phyloP scores from a whole-genome alignment of 2,113 vertebrate species.

The Cyprinodon brontotheroides region DNA sequence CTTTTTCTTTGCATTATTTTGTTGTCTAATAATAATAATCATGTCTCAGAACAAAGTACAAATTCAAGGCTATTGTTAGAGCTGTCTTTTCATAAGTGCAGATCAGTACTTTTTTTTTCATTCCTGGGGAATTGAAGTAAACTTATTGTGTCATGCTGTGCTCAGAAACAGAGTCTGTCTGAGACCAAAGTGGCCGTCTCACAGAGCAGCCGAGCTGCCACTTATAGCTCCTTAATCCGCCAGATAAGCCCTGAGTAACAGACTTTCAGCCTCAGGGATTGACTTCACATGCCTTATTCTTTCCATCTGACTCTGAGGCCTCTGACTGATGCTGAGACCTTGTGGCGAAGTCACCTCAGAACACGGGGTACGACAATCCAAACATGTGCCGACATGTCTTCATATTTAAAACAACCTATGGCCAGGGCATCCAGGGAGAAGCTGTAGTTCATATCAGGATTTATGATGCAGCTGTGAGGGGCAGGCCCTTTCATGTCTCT shows the following conservation, averaged over 20 bases:
- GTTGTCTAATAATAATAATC: not conserved
- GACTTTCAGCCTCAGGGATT: constrained; percentile 64
- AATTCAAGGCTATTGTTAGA: constrained; percentile 22
- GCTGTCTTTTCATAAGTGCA: constrained; percentile 8
- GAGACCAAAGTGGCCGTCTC: constrained; percentile 55
- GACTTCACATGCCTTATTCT: constrained; percentile 60
- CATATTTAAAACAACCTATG: constrained; percentile 19
- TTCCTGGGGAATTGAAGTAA: constrained; percentile 19
- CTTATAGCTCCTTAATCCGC: constrained; percentile 76
- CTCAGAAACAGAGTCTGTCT: constrained; percentile 42
- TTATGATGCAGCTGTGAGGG: constrained; percentile 50
- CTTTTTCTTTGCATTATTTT: not conserved
- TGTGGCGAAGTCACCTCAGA: constrained; percentile 25
- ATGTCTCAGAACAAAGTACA: not conserved
- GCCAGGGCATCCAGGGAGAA: constrained; percentile 19
- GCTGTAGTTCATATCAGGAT: constrained; percentile 28
- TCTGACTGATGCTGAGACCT: not conserved
- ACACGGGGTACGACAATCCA: constrained; percentile 29
- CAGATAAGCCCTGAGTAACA: constrained; percentile 74
- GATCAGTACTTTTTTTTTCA: not conserved
- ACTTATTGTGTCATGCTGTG: constrained; percentile 53
- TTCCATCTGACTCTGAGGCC: constrained; percentile 39
- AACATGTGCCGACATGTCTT: constrained; percentile 21
- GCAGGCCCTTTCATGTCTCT: constrained; percentile 60
- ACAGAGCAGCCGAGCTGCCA: constrained; percentile 59